A percentile compares a stretch with the other conserved stretches of the same genome.
Evolutionary conservation across 2,113 vertebrate genomes (phyloP).

Genomic region (Tragelaphus scriptus): DNA sequence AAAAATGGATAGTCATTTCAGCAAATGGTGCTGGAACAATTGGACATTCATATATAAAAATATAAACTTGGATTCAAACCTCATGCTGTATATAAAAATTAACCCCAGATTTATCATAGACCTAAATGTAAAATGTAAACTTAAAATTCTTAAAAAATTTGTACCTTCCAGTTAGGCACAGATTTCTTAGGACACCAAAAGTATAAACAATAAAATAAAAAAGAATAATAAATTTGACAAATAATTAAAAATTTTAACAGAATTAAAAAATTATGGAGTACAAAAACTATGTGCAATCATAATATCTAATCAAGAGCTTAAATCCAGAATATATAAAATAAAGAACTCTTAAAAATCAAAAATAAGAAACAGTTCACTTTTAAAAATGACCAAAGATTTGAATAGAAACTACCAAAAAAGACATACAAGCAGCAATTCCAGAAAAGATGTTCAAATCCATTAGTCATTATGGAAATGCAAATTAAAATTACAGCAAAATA

Average conservation of each 20-base stretch:
- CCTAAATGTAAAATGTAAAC: neutral
- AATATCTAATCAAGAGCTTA: neutral
- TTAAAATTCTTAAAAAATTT: neutral
- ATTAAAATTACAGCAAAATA: neutral
- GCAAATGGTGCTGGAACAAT: neutral
- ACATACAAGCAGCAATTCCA: neutral
- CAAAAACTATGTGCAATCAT: neutral
- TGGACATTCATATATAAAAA: neutral
- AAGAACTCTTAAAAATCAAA: neutral
- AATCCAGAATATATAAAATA: neutral
- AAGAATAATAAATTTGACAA: neutral
- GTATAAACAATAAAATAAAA: neutral
- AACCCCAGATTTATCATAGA: neutral
- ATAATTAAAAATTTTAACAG: neutral
- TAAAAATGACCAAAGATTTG: neutral
- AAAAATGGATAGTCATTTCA: neutral
- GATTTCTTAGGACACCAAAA: neutral
- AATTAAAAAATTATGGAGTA: neutral
- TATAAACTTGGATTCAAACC: neutral
- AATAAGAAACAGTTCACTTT: neutral
- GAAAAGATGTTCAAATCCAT: neutral
- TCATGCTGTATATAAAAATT: neutral
- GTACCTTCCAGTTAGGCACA: neutral
- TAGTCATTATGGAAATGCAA: neutral
- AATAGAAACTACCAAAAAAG: neutral